phyloP scores from a whole-genome alignment of 1,140 invertebrate genomes.

The Platyscapa corneri region DNA sequence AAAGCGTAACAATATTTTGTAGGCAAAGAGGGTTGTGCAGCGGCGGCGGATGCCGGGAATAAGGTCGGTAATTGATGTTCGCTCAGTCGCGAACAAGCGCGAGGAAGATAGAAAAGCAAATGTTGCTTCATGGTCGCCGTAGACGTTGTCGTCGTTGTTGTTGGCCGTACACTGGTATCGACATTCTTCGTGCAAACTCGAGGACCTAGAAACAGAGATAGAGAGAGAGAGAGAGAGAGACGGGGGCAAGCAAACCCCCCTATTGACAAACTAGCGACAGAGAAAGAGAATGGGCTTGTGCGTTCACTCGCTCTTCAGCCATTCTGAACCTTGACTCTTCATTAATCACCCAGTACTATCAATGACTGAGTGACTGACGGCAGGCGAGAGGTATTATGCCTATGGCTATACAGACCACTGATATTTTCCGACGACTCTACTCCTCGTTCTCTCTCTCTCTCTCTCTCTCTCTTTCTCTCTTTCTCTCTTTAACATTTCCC shows the following conservation, averaged over 20 bases:
- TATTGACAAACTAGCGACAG: not conserved
- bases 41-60: not conserved
- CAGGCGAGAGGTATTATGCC: slow-evolving; percentile 70
- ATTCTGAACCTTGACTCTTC: slow-evolving; percentile 74
- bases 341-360: slow-evolving; percentile 73
- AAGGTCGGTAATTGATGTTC: slow-evolving; percentile 51
- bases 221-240: slow-evolving; percentile 27
- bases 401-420: slow-evolving; percentile 41
- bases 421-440: slow-evolving; percentile 61
- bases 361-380: slow-evolving; percentile 73
- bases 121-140: slow-evolving; percentile 48
- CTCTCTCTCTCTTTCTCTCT: slow-evolving; percentile 4
- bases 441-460: slow-evolving; percentile 45
- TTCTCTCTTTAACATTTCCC: slow-evolving; percentile 49
- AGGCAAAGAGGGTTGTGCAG: slow-evolving; percentile 29
- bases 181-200: slow-evolving; percentile 65
- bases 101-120: slow-evolving; percentile 31
- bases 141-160: slow-evolving; percentile 51
- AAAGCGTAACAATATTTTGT: slow-evolving; percentile 49
- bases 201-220: slow-evolving; percentile 54
- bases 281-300: slow-evolving; percentile 47
- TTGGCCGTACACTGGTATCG: slow-evolving; percentile 62
- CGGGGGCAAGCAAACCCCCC: slow-evolving; percentile 13
- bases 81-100: slow-evolving; percentile 27
- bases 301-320: slow-evolving; percentile 64